Percentiles rank a stretch among this genome's conserved stretches.
These are phyloP conservation scores for Drosophila nr. perissopoda DNA, from an alignment of 2,888 invertebrate genomes.

Conservation along the genomic window DNA sequence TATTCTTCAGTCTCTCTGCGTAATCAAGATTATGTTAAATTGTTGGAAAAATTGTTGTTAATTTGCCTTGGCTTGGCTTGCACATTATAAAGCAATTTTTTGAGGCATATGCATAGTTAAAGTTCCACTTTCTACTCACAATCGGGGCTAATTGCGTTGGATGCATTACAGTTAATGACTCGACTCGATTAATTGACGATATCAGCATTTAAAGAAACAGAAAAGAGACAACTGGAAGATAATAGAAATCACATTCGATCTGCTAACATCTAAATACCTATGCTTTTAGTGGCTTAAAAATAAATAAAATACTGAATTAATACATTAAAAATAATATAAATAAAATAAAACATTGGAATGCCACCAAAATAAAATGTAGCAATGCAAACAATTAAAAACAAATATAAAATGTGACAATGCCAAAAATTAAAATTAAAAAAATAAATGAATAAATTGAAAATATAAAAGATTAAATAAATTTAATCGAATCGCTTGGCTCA, in stretches of 20 bases:
- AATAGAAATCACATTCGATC: neutral
- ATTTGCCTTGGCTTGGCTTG: constrained; percentile 69
- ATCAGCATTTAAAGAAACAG: constrained; percentile 11
- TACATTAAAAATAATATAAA: neutral
- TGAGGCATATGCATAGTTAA: constrained; percentile 61
- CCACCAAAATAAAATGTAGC: no score
- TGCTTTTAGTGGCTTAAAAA: neutral
- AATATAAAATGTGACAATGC: no score
- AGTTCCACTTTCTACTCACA: constrained; percentile 69
- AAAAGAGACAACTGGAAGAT: neutral
- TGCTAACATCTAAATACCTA: constrained; percentile 23
- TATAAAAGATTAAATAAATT: neutral
- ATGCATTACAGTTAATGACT: constrained; percentile 60
- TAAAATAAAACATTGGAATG: constrained; percentile 7
- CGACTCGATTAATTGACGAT: constrained; percentile 28
- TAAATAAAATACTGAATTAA: neutral
- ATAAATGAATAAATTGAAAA: no score
- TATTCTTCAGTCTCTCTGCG: constrained; percentile 38
- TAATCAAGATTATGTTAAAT: constrained; percentile 79
- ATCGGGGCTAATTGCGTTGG: constrained; percentile 72
- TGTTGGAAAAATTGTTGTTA: constrained; percentile 78
- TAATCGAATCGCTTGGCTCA: neutral
- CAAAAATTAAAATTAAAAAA: no score
- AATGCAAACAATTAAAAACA: neutral
- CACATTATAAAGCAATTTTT: constrained; percentile 77